phyloP scores from a whole-genome alignment of 1,140 invertebrate genomes.

The Meloidogyne floridensis region DNA sequence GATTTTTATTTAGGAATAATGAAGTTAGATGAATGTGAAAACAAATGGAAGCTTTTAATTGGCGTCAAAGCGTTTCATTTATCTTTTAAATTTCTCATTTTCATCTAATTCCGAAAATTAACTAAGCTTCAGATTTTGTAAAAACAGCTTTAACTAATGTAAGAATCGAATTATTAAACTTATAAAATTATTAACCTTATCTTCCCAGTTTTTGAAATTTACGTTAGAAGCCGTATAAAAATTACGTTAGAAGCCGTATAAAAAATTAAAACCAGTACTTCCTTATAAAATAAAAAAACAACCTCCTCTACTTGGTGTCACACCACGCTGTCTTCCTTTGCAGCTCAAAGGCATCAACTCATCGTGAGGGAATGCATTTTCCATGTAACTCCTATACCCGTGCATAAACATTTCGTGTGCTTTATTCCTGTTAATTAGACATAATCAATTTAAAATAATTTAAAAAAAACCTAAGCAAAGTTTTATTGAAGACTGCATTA shows the following conservation, averaged over 20 bases:
- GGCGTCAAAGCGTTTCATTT: too few species aligned
- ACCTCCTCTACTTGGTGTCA: conserved; percentile 83
- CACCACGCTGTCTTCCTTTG: conserved; percentile 79
- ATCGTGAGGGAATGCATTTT: conserved; percentile 91
- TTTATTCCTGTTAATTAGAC: conserved; percentile 73
- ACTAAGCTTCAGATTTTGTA: too few species aligned
- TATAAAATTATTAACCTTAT: too few species aligned
- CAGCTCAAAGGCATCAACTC: conserved; percentile 96
- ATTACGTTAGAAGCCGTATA: too few species aligned
- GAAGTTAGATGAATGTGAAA: background rate
- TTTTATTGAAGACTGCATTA: conserved; percentile 14
- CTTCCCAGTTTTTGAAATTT: too few species aligned
- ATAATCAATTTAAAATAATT: conserved; percentile 22
- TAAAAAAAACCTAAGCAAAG: conserved; percentile 8
- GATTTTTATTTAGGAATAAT: background rate
- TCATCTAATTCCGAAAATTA: too few species aligned
- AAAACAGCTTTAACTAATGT: too few species aligned
- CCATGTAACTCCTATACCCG: conserved; percentile 93
- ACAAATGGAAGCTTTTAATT: background rate
- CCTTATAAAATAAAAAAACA: conserved; percentile 56
- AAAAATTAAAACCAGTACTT: conserved; percentile 70
- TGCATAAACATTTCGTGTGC: conserved; percentile 93
- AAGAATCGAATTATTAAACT: too few species aligned
- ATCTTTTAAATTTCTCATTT: too few species aligned
- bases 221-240: too few species aligned